Evolutionary conservation across 2,113 vertebrate genomes (phyloP), one percentile per base, ranked within the genome.

Genomic region (Anser brachyrhynchus): DNA sequence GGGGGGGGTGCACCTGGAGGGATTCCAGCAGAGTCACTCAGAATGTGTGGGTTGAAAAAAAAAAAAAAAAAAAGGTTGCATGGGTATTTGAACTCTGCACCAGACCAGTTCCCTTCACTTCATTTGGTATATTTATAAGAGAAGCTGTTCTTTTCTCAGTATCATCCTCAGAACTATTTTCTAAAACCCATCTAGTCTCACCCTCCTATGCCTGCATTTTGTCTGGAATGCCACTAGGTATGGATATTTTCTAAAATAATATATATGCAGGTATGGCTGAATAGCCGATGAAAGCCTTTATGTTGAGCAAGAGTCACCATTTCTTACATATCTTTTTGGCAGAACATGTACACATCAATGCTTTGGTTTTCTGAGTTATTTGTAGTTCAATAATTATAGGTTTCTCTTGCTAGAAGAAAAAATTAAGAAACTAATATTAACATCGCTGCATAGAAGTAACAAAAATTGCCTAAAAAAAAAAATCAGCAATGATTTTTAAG

Each of bases 271-370:
- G 21, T 46, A 33, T 61, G 37, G 41, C 59, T 59, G 64, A 89
- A 46, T 25, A 61, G 15, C 4, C 17, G 75, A 6, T 57, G n/a
- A 16, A 87, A 76, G 31, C 9, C 25, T 2, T 39, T 33, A 26
- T 41, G 18, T 3, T 2, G 2, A 87, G 12, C 31, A 81, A 77
- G 37, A 71, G 9, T 33, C 41, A 37, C 15, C 1, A 31, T 64
- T 92, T 89, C 9, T 81, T 72, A 51, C 64, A 7, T 13, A 49
- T 29, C 10, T 84, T 81, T 71, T 71, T n/a, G 92, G 16, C 26
- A 33, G 6, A 23, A 31, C 21, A 13, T 6, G 4, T 25, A 67
- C 14, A 12, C 11, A 23, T 75, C 0, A 1, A 21, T 37, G 3
- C 2, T 82, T 75, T 54, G 6, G 5, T 62, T 92, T 77, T 54